Evolutionary conservation across 2,888 invertebrate genomes (phyloP).

Genomic region (Ochlodes sylvanus): DNA sequence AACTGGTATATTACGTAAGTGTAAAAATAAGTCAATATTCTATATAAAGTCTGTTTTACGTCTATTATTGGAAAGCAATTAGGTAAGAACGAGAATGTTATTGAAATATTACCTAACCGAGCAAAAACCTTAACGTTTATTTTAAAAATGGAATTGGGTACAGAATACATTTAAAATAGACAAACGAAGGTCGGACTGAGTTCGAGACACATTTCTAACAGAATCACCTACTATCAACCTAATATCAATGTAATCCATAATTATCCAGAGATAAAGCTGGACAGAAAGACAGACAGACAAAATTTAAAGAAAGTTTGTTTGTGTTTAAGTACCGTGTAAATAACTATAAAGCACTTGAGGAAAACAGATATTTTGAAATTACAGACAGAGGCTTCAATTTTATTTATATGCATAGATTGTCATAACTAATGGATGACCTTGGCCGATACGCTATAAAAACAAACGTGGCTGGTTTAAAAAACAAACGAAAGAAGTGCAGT

Average conservation of each 20-base stretch:
- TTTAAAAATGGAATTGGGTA: conserved; percentile 2
- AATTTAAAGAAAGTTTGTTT: too few species aligned
- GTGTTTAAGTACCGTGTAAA: too few species aligned
- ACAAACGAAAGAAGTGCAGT: conserved; percentile 53
- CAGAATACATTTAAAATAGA: not conserved
- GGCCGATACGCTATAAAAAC: conserved; percentile 52
- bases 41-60: not conserved
- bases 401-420: conserved; percentile 35
- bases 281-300: too few species aligned
- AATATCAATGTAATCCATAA: too few species aligned
- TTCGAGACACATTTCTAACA: conserved; percentile 6
- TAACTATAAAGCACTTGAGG: too few species aligned
- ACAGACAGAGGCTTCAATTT: too few species aligned
- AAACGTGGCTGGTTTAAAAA: conserved; percentile 46
- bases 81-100: not conserved
- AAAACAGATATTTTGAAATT: too few species aligned
- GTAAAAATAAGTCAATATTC: too few species aligned
- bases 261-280: too few species aligned
- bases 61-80: conserved; percentile 1
- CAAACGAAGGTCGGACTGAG: not conserved
- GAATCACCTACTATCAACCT: too few species aligned
- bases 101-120: conserved; percentile 1
- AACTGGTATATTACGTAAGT: too few species aligned
- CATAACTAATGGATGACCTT: conserved; percentile 62
- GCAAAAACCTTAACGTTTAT: not conserved